These are phyloP conservation scores for Pterocles orientalis DNA, from an alignment of 2,113 vertebrate genomes.

Conservation along the genomic window DNA sequence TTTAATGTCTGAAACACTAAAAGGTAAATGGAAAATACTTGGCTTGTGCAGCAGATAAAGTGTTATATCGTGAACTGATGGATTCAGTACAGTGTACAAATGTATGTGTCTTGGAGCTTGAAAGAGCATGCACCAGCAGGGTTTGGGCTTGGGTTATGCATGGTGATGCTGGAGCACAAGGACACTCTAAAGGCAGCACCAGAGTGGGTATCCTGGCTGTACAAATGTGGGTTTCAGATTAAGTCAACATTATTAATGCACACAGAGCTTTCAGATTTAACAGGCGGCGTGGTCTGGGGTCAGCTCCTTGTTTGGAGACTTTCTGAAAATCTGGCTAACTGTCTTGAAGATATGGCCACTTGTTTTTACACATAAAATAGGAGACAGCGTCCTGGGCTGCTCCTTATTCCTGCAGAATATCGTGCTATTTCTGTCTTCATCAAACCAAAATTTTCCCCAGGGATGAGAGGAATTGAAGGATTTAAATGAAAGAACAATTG, in stretches of 20 bases:
- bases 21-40: not conserved
- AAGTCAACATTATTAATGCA: not conserved
- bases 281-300: fast-evolving
- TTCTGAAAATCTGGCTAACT: not conserved
- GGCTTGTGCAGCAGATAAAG: not conserved
- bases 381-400: not conserved
- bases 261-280: not conserved
- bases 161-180: not conserved
- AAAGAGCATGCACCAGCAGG: not conserved
- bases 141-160: not conserved
- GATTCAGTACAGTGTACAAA: not conserved
- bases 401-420: not conserved
- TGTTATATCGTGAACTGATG: not conserved
- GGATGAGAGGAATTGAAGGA: not conserved
- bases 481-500: not conserved
- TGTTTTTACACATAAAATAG: not conserved
- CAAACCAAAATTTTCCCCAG: not conserved
- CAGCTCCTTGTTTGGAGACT: not conserved
- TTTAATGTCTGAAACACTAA: not conserved
- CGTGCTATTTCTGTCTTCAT: not conserved
- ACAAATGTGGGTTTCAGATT: not conserved
- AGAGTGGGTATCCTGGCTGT: not conserved
- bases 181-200: not conserved
- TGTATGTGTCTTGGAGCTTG: not conserved
- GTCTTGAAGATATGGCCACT: not conserved